A percentile compares a stretch with the other conserved stretches of the same genome.
phyloP scores from a whole-genome alignment of 2,797 vertebrate genomes.

The Crocodylus rhombifer region DNA sequence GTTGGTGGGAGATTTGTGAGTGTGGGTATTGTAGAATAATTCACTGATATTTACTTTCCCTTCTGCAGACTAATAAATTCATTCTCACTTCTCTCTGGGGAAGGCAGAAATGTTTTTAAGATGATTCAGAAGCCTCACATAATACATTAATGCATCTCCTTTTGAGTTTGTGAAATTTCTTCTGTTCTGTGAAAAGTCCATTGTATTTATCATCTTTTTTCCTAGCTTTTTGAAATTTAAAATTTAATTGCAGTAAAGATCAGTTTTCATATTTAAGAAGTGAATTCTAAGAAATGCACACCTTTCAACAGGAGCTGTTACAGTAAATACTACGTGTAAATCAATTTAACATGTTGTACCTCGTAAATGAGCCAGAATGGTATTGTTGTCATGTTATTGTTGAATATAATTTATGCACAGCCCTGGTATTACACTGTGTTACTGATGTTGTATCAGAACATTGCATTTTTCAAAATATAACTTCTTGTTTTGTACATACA shows the following conservation, averaged over 20 bases:
- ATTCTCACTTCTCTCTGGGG: not conserved
- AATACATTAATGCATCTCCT: not conserved
- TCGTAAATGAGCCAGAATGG: slow-evolving; percentile 61
- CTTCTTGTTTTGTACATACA: not conserved
- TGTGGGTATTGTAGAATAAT: not conserved
- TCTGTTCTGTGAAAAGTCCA: not conserved
- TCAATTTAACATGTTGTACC: slow-evolving; percentile 1
- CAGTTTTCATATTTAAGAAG: slow-evolving; percentile 17
- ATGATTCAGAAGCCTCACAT: not conserved
- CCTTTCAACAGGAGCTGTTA: slow-evolving; percentile 17
- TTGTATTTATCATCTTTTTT: not conserved
- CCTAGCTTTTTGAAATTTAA: not conserved
- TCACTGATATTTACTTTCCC: not conserved
- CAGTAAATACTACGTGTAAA: slow-evolving; percentile 60
- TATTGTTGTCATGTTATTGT: not conserved
- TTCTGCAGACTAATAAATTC: not conserved
- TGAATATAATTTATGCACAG: slow-evolving; percentile 27
- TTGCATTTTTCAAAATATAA: slow-evolving; percentile 25
- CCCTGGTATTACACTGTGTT: not conserved
- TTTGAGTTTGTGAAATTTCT: not conserved
- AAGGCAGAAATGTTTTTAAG: not conserved
- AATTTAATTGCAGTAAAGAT: not conserved
- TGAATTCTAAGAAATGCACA: not conserved
- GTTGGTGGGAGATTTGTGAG: not conserved
- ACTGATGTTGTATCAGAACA: slow-evolving; percentile 37